These are phyloP conservation scores for Thryonomys swinderianus DNA, from an alignment of 2,113 vertebrate genomes.

Conservation along the genomic window DNA sequence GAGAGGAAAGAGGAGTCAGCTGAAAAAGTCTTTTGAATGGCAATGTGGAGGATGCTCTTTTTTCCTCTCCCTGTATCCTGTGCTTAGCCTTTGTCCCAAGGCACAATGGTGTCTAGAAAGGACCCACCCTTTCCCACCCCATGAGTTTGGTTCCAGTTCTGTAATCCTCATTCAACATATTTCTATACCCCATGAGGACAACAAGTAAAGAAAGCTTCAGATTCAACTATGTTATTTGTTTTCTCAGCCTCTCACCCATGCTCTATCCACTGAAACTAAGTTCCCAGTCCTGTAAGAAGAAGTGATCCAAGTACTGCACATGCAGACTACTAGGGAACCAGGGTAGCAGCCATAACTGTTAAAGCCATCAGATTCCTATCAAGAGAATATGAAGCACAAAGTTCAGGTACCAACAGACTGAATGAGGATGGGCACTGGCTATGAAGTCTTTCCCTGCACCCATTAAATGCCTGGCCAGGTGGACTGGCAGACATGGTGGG, in stretches of 20 bases:
- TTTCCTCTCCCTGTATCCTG: neutral
- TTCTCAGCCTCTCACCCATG: neutral
- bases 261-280: neutral
- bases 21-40: neutral
- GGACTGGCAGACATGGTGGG: neutral
- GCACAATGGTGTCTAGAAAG: neutral
- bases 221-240: neutral
- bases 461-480: neutral
- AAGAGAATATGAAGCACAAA: neutral
- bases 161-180: neutral
- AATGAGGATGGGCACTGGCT: neutral
- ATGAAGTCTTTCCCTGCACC: neutral
- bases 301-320: neutral
- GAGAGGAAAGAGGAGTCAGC: neutral
- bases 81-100: neutral
- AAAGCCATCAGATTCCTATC: neutral
- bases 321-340: neutral
- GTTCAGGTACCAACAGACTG: neutral
- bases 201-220: neutral
- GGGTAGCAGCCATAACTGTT: neutral
- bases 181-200: neutral
- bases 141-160: neutral
- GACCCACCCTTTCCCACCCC: neutral
- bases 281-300: neutral
- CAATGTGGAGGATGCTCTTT: neutral